Base-by-base conservation (phyloP, 2,888 invertebrate genomes). In the Balanococcus diminutus region DNA sequence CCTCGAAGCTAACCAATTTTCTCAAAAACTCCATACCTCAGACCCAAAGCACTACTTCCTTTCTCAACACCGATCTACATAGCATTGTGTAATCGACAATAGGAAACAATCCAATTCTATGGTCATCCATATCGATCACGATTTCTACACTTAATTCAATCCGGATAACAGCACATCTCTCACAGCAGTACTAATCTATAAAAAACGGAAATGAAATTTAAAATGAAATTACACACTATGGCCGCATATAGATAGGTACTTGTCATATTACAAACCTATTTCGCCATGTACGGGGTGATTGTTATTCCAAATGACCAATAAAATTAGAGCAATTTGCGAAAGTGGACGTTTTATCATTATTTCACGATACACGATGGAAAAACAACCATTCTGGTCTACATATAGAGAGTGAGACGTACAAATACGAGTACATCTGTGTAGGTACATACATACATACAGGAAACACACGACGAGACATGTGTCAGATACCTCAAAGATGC, bases 181-280 rank as follows among this genome's bases (percentile, higher is more conserved):
- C n/a, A n/a, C 3, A 28, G 4, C 16, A 67, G 28, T 67, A 25
- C 14, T 28, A 28, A 67, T 67, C 67, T 67, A 19, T 28, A 28
- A 67, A n/a, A 28, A 67, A 67, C 67, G 67, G 67, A 67, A 67
- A 67, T 67, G 67, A 67, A 67, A 67, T 67, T 67, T 28, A 28
- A 67, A 67, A 56, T 56, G 28, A 67, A 67, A 67, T 28, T 28
- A 67, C 28, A 67, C 11, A 56, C 22, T 9, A 6, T 22, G 22
- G 4, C 2, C 11, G 9, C 56, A 42, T 42, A 22, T 56, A 9
- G 2, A 51, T 11, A 19, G 19, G 19, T 19, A 56, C 36, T 28
- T 67, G 67, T 28, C 67, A 67, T 67, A 67, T 67, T 67, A 67
- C 19, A 67, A 67, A 67, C 67, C 67, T 67, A 67, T 67, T 67